Evolutionary conservation across 2,797 vertebrate species (phyloP).

Genomic region (Natrix natrix): DNA sequence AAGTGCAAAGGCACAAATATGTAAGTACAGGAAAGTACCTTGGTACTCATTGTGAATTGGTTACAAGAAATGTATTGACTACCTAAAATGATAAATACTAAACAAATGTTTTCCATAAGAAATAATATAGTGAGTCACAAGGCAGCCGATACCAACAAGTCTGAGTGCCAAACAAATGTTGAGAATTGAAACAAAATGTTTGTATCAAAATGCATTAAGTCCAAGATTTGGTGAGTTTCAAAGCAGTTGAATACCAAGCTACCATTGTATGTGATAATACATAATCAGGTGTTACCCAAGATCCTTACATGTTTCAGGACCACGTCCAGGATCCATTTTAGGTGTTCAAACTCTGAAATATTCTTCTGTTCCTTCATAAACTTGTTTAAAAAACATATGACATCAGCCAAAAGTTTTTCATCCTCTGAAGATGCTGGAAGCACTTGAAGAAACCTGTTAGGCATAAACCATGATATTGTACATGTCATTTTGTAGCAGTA

Average conservation of each 20-base stretch:
- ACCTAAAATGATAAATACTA: neutral
- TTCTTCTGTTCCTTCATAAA: constrained; percentile 77
- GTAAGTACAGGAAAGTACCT: neutral
- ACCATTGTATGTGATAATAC: neutral
- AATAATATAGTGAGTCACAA: neutral
- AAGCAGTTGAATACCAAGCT: neutral
- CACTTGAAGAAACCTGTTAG: constrained; percentile 88
- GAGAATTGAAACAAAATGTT: neutral
- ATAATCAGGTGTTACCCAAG: neutral
- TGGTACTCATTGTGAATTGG: neutral
- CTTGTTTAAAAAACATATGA: constrained; percentile 88
- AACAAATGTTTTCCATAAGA: neutral
- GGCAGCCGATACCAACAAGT: neutral
- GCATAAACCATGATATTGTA: constrained; percentile 40
- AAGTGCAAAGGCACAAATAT: neutral
- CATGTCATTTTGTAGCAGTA: neutral
- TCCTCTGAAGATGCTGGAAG: constrained; percentile 87
- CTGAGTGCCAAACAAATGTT: neutral
- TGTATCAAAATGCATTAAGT: neutral
- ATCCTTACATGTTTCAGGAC: constrained; percentile 84
- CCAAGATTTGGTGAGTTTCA: neutral
- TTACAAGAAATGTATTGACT: neutral
- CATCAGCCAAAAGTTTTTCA: constrained; percentile 87
- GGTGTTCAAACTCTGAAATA: constrained; percentile 71
- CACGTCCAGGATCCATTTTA: constrained; percentile 88